phyloP scores from a whole-genome alignment of 2,113 vertebrate species.

The Fregata magnificens region DNA sequence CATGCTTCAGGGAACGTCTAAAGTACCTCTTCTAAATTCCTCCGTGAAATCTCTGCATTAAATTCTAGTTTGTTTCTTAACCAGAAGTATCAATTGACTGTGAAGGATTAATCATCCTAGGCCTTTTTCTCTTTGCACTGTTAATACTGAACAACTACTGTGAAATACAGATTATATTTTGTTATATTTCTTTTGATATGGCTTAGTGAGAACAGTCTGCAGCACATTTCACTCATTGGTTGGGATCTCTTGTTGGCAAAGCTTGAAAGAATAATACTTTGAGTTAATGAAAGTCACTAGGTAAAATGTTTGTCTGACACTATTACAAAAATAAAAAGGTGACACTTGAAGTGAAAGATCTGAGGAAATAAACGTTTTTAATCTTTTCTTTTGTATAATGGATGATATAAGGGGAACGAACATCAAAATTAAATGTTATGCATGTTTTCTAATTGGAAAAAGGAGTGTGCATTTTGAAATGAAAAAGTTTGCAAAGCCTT shows the following conservation, averaged over 20 bases:
- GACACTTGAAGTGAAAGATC: not conserved
- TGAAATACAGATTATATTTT: not conserved
- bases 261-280: not conserved
- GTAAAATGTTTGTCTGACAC: not conserved
- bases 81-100: not conserved
- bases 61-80: not conserved
- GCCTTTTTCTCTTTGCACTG: not conserved
- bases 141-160: not conserved
- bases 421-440: not conserved
- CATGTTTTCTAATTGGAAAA: not conserved
- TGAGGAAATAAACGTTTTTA: not conserved
- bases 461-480: not conserved
- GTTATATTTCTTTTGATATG: not conserved
- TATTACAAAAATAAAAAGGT: not conserved
- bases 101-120: not conserved
- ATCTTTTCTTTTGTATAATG: not conserved
- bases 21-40: not conserved
- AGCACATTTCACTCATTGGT: not conserved
- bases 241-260: not conserved
- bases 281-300: not conserved
- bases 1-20: not conserved
- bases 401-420: not conserved
- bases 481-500: not conserved
- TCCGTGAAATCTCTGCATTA: not conserved
- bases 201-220: not conserved